phyloP scores from a whole-genome alignment of 2,113 vertebrate genomes.

The Dendropsophus ebraccatus region DNA sequence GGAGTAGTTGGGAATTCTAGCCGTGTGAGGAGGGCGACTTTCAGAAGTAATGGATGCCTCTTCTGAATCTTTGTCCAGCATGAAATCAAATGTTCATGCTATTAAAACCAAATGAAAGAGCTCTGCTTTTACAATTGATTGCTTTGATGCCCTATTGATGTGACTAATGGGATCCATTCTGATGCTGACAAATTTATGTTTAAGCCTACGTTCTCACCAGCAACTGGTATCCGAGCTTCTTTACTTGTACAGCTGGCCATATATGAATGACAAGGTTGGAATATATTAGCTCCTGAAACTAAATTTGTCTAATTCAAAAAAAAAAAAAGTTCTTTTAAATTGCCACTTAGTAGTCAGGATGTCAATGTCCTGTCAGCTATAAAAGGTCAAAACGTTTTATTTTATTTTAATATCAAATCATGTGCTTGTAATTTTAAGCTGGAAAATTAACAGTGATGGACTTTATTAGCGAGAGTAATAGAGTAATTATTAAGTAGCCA shows the following conservation, averaged over 20 bases:
- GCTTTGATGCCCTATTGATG: neutral
- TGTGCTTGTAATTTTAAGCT: neutral
- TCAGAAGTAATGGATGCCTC: conserved; percentile 10
- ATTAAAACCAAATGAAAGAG: neutral
- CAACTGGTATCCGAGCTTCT: neutral
- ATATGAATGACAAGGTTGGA: neutral
- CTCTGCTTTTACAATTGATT: neutral
- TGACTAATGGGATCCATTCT: neutral
- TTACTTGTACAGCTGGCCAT: neutral
- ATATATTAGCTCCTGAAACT: neutral
- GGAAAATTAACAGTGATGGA: neutral
- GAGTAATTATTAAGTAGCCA: neutral
- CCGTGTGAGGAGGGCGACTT: neutral
- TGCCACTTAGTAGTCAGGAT: too few relatives aligned
- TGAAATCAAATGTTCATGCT: conserved; percentile 17
- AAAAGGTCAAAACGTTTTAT: neutral
- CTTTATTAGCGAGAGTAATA: neutral
- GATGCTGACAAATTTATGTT: neutral
- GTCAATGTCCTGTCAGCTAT: neutral
- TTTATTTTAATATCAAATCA: neutral
- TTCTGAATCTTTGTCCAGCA: neutral
- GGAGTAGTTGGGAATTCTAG: neutral
- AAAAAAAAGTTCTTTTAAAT: too few relatives aligned
- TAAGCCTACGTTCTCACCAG: neutral
- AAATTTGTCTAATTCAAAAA: neutral